Conservation (phyloP, 1,140 invertebrate species). For the Forficula auricularia region DNA sequence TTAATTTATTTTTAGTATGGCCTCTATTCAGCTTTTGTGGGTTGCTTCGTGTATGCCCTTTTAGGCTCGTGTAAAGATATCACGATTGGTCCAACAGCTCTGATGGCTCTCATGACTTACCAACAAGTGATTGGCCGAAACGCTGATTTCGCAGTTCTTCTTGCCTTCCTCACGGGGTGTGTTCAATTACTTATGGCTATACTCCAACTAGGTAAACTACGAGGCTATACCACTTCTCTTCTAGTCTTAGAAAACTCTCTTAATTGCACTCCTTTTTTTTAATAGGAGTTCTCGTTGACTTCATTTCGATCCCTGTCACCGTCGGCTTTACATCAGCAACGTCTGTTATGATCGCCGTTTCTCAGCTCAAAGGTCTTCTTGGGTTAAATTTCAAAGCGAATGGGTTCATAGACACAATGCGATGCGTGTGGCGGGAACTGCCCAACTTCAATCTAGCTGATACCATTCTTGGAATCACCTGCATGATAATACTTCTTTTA, state of each 20-base stretch:
- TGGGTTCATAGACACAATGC: slow-evolving; percentile 50
- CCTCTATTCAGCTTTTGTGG: slow-evolving; percentile 80
- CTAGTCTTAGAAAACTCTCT: no score
- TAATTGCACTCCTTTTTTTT: slow-evolving; percentile 15
- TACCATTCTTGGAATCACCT: slow-evolving; percentile 44
- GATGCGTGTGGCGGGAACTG: slow-evolving; percentile 41
- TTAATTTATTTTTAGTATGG: slow-evolving; percentile 49
- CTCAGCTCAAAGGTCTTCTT: slow-evolving; percentile 69
- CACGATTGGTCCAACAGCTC: slow-evolving; percentile 70
- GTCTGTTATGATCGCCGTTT: slow-evolving; percentile 75
- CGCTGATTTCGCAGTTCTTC: slow-evolving; percentile 60
- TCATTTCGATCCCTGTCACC: slow-evolving; percentile 84
- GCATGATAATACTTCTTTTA: slow-evolving; percentile 46
- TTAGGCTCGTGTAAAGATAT: slow-evolving; percentile 83
- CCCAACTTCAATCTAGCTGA: slow-evolving; percentile 44
- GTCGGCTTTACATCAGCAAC: slow-evolving; percentile 87
- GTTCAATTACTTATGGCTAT: slow-evolving; percentile 69
- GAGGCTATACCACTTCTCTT: no score
- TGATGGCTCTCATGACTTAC: slow-evolving; percentile 67
- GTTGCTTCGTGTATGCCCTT: slow-evolving; percentile 76
- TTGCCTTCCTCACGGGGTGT: slow-evolving; percentile 66
- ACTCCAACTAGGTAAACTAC: slow-evolving; percentile 47
- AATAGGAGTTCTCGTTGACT: slow-evolving; percentile 81
- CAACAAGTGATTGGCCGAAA: slow-evolving; percentile 47
- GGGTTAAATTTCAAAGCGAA: slow-evolving; percentile 56